Percentiles rank a stretch among this genome's conserved stretches.
Conservation (phyloP, 2,888 invertebrate genomes). For the Amblyjoppa fuscipennis region DNA sequence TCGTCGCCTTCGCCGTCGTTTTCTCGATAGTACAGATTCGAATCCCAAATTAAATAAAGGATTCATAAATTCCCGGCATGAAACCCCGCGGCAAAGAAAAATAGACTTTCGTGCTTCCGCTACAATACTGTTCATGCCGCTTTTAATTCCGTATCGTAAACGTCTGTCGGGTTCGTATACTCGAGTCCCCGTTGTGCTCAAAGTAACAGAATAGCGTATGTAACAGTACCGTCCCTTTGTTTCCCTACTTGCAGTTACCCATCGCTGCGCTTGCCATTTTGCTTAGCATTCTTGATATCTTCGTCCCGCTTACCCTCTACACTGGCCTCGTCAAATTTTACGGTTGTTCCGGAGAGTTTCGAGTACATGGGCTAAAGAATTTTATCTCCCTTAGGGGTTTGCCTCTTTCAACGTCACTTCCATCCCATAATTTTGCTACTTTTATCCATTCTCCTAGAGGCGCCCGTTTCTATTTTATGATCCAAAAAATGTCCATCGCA, state of each 20-base stretch:
- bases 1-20: not conserved
- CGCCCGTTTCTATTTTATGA: slow-evolving; percentile 17
- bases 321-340: slow-evolving; percentile 54
- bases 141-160: slow-evolving; percentile 60
- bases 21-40: slow-evolving; percentile 60
- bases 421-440: slow-evolving; percentile 31
- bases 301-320: slow-evolving; percentile 66
- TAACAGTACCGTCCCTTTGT: slow-evolving; percentile 26
- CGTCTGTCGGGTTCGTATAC: slow-evolving; percentile 45
- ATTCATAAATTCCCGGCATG: slow-evolving; percentile 75
- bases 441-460: slow-evolving; percentile 42
- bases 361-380: slow-evolving; percentile 77
- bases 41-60: slow-evolving; percentile 78
- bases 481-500: too few relatives aligned
- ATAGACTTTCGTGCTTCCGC: slow-evolving; percentile 47
- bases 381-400: slow-evolving; percentile 61
- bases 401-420: slow-evolving; percentile 48
- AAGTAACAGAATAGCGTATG: slow-evolving; percentile 13
- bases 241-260: slow-evolving; percentile 23
- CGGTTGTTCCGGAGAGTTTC: slow-evolving; percentile 70
- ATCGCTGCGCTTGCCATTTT: slow-evolving; percentile 41
- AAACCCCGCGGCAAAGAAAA: slow-evolving; percentile 65
- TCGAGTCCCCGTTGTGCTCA: slow-evolving; percentile 19
- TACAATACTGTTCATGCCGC: slow-evolving; percentile 34
- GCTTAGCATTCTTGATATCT: slow-evolving; percentile 72